A percentile compares a stretch with the other conserved stretches of the same genome.
These are phyloP conservation scores for Cheilosia variabilis DNA, from an alignment of 2,888 invertebrate genomes.

Conservation along the genomic window DNA sequence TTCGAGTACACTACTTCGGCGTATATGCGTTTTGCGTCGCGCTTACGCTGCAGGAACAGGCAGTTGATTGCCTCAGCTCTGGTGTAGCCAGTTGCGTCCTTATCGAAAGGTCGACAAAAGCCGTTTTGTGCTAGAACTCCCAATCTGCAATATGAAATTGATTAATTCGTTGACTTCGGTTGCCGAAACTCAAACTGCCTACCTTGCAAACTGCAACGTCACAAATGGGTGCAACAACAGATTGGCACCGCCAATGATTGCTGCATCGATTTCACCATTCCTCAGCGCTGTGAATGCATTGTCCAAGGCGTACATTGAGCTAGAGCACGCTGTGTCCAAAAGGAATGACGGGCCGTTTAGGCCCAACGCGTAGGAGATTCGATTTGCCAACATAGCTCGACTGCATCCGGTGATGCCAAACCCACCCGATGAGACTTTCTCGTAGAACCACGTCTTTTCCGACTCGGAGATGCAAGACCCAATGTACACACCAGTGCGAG, in stretches of 20 bases:
- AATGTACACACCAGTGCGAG: slow-evolving; percentile 89
- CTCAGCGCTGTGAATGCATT: slow-evolving; percentile 91
- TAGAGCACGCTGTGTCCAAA: slow-evolving; percentile 97
- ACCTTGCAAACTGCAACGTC: slow-evolving; percentile 93
- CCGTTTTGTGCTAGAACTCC: slow-evolving; percentile 94
- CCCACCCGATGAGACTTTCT: slow-evolving; percentile 86
- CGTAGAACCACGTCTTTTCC: slow-evolving; percentile 89
- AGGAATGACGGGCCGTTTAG: slow-evolving; percentile 94
- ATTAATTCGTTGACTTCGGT: slow-evolving; percentile 7
- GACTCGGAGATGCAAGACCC: slow-evolving; percentile 90
- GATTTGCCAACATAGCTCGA: slow-evolving; percentile 95
- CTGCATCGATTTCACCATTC: slow-evolving; percentile 93
- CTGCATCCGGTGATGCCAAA: slow-evolving; percentile 88
- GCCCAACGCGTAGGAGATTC: slow-evolving; percentile 94
- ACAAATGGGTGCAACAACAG: slow-evolving; percentile 94
- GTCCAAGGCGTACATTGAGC: slow-evolving; percentile 94
- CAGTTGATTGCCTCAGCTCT: slow-evolving; percentile 92
- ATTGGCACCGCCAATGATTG: slow-evolving; percentile 94
- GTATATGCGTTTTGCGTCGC: slow-evolving; percentile 88
- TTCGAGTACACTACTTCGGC: slow-evolving; percentile 90
- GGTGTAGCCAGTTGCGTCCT: slow-evolving; percentile 91
- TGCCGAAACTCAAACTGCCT: slow-evolving; percentile 80
- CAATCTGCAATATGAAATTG: slow-evolving; percentile 85
- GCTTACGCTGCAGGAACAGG: slow-evolving; percentile 89
- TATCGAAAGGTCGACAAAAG: slow-evolving; percentile 95